phyloP scores from a whole-genome alignment of 2,888 invertebrate genomes.

The Melangyna quadrimaculata region DNA sequence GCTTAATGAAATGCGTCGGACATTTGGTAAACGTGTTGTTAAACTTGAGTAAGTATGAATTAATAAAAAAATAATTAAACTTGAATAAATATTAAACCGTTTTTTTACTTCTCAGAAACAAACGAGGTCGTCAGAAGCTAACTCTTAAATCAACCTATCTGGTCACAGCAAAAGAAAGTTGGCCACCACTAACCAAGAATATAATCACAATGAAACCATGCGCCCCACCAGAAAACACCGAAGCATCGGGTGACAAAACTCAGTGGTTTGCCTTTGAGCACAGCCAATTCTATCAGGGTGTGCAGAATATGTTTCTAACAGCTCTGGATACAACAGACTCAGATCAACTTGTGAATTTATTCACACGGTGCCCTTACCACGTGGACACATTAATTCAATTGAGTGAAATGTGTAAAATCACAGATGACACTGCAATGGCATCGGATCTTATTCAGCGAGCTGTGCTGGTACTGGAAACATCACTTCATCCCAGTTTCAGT shows the following conservation, averaged over 20 bases:
- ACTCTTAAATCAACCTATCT: conserved; percentile 86
- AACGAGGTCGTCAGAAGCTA: conserved; percentile 83
- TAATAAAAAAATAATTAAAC: background rate
- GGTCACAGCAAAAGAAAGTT: conserved; percentile 86
- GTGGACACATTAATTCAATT: conserved; percentile 90
- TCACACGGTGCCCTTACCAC: conserved; percentile 89
- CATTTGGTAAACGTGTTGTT: conserved; percentile 90
- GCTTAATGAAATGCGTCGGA: conserved; percentile 89
- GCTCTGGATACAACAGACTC: conserved; percentile 91
- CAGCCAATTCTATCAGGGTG: conserved; percentile 86
- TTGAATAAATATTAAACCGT: background rate
- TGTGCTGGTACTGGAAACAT: conserved; percentile 88
- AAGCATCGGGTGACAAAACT: conserved; percentile 77
- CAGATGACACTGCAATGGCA: conserved; percentile 90
- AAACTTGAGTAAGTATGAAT: conserved; percentile 83
- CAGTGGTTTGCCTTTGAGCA: conserved; percentile 89
- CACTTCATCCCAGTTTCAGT: conserved; percentile 91
- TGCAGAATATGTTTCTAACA: conserved; percentile 88
- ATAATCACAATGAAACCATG: conserved; percentile 88
- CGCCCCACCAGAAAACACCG: conserved; percentile 76
- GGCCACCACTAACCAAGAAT: conserved; percentile 87
- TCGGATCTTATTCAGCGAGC: conserved; percentile 91
- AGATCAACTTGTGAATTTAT: conserved; percentile 88
- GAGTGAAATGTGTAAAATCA: conserved; percentile 89
- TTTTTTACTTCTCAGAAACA: conserved; percentile 82